Percentiles rank a stretch among this genome's conserved stretches.
These are phyloP conservation scores for Gordius sp. DNA, from an alignment of 2,888 invertebrate genomes.

Conservation along the genomic window DNA sequence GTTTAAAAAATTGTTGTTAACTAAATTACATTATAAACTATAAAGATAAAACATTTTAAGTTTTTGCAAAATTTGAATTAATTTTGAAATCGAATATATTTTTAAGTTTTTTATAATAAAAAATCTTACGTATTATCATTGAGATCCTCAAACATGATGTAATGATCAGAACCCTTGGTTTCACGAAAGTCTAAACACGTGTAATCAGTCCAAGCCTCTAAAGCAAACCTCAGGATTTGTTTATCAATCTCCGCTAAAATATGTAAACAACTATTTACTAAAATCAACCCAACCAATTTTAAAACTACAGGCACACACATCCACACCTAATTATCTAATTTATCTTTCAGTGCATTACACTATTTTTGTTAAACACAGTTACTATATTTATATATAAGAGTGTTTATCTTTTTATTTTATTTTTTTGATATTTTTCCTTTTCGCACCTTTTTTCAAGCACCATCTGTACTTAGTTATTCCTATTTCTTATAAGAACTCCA, in stretches of 20 bases:
- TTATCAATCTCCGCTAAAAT: slow-evolving; percentile 1
- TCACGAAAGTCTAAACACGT: slow-evolving; percentile 7
- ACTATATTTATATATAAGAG: too few species aligned
- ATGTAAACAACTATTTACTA: too few species aligned
- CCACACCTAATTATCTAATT: too few species aligned
- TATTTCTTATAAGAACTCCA: too few species aligned
- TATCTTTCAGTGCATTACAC: too few species aligned
- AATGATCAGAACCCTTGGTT: background rate
- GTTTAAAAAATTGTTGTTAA: background rate
- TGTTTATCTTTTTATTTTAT: too few species aligned
- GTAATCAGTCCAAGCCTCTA: slow-evolving; percentile 7
- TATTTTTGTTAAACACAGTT: too few species aligned
- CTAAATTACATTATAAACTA: background rate
- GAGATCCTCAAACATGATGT: slow-evolving; percentile 1
- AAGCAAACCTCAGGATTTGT: background rate
- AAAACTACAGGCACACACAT: too few species aligned
- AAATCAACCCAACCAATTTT: too few species aligned
- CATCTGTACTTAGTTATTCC: too few species aligned
- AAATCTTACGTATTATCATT: slow-evolving; percentile 13
- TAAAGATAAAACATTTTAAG: background rate
- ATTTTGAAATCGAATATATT: background rate
- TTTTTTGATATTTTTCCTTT: too few species aligned
- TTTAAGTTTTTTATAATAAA: background rate
- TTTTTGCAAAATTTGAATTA: background rate
- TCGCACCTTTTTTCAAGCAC: too few species aligned